Base-by-base conservation (phyloP, 2,888 invertebrate species). In the Andrena marginata region DNA sequence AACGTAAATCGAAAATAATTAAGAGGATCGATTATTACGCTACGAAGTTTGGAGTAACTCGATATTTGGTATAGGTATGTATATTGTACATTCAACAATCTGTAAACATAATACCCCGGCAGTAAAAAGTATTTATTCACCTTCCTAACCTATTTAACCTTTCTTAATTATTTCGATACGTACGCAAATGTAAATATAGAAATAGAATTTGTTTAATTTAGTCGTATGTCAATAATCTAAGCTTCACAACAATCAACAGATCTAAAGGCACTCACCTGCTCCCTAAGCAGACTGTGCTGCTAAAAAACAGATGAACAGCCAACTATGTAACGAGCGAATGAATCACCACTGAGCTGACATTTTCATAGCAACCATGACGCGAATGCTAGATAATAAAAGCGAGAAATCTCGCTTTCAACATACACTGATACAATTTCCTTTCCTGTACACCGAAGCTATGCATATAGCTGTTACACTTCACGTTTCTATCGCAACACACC, bases 341-440 rank as follows among this genome's bases (percentile, higher is more conserved):
- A 92, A 88, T 92, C 91, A 92, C 88, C 90, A 90, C 72, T 76
- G 78, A 83, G 87, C 90, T 91, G 91, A 92, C 92, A 91, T 92
- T 91, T 90, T 91, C 87, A 79, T 80, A 65, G 72, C 80, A 72
- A 84, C 84, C 84, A 71, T 85, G 74, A 85, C 86, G 82, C 75
- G 77, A 80, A 83, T 85, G 75, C 67, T 65, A 75, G 79, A 78
- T 76, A 85, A 72, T 79, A 79, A 79, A 85, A 70, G 85, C 85
- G 68, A 85, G 74, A 69, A 82, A 71, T 59, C 60, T 85, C 79
- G 72, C 85, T 85, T 85, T 85, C 82, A 56, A 68, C 54, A 31
- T 56, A 29, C 62, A 63, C 59, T 51, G 16, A 23, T 42, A 63
- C 5, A 80, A 74, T 74, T 71, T 67, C 26, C 26, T 42, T 69